A percentile compares a stretch with the other conserved stretches of the same genome.
Evolutionary conservation across 2,888 invertebrate species (phyloP).

Genomic region (Norana najaformis): DNA sequence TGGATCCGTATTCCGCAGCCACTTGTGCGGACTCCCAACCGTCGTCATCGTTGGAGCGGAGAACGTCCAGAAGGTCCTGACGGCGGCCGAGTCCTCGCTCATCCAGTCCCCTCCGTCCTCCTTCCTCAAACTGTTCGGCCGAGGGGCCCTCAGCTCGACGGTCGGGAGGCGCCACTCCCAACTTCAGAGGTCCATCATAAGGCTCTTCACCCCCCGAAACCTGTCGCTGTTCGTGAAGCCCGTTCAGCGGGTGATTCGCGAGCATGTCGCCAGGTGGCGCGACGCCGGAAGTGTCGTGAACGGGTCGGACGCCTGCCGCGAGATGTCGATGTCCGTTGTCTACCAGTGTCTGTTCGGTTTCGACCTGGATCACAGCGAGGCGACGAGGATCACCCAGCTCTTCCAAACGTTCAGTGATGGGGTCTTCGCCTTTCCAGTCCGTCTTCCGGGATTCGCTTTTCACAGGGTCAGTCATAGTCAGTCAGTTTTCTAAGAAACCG

Average conservation of each 20-base stretch:
- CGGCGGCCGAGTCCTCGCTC: conserved; percentile 19
- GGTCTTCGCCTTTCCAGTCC: conserved; percentile 14
- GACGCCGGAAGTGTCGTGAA: not conserved
- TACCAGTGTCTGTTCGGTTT: conserved; percentile 23
- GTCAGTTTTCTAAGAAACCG: not conserved
- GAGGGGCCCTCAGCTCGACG: conserved; percentile 26
- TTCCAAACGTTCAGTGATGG: conserved; percentile 9
- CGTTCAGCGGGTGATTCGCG: conserved; percentile 14
- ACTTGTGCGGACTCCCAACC: not conserved
- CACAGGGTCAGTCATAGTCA: not conserved
- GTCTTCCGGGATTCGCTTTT: conserved; percentile 29
- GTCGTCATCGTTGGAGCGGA: conserved; percentile 26
- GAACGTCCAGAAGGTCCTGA: conserved; percentile 30
- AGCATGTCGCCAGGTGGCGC: conserved; percentile 8
- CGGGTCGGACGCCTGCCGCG: not conserved
- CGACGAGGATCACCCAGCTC: not conserved
- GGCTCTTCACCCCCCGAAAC: not conserved
- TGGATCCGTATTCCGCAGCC: conserved; percentile 17
- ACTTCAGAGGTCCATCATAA: conserved; percentile 21
- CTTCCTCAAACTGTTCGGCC: conserved; percentile 29
- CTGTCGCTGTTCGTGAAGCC: not conserved
- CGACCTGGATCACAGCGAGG: not conserved
- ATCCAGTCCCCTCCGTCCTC: conserved; percentile 28
- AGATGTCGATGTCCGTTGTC: conserved; percentile 20
- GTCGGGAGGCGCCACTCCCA: conserved; percentile 26